A percentile compares a stretch with the other conserved stretches of the same genome.
Conservation (phyloP, 2,888 invertebrate genomes). For the Hydraecia micacea region DNA sequence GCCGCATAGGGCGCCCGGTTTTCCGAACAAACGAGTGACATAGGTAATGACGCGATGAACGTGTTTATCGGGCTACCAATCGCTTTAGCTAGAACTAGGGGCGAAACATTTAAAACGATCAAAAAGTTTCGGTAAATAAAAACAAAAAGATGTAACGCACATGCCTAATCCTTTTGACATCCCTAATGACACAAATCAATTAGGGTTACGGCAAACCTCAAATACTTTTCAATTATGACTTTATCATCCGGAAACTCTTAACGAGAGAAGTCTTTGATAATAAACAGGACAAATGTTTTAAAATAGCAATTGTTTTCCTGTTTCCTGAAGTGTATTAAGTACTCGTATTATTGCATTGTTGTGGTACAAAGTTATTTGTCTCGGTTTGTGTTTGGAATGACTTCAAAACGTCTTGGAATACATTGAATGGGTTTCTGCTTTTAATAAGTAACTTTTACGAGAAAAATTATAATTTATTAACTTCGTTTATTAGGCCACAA, state of each 20-base stretch:
- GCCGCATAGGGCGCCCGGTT: not conserved
- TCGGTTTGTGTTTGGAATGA: not conserved
- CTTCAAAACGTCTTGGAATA: constrained; percentile 3
- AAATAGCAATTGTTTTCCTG: constrained; percentile 31
- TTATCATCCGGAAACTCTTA: constrained; percentile 56
- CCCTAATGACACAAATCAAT: constrained; percentile 66
- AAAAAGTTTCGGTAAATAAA: constrained; percentile 8
- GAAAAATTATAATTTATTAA: constrained; percentile 23
- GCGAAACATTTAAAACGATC: not conserved
- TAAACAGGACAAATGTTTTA: constrained; percentile 38
- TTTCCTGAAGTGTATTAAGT: constrained; percentile 11
- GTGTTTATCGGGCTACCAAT: no score
- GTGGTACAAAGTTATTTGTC: not conserved
- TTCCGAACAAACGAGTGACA: not conserved
- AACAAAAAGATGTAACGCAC: constrained; percentile 35
- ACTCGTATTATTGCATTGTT: not conserved
- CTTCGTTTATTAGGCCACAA: constrained; percentile 23
- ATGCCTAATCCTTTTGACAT: constrained; percentile 55
- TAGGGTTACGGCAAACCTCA: constrained; percentile 59
- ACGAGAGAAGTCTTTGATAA: constrained; percentile 36
- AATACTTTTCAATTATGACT: constrained; percentile 67
- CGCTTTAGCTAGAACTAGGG: not conserved
- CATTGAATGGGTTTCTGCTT: not conserved
- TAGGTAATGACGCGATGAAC: not conserved
- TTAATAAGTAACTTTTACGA: not conserved